Percentiles rank a stretch among this genome's conserved stretches.
Evolutionary conservation across 2,797 vertebrate species (phyloP).

Genomic region (Phrynocephalus vlangalii): DNA sequence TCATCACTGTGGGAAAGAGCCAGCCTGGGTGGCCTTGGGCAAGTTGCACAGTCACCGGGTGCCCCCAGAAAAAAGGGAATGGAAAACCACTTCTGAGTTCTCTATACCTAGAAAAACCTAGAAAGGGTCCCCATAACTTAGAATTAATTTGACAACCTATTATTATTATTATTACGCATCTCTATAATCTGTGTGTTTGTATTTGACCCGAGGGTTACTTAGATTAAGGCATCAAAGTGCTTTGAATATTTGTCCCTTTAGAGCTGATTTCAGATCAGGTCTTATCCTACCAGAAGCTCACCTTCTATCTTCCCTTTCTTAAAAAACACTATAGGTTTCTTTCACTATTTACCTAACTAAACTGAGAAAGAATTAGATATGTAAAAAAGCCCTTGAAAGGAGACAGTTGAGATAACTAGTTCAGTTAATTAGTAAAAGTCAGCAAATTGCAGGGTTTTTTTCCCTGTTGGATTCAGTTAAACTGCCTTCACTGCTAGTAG

Average conservation of each 20-base stretch:
- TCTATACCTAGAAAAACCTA: too few species aligned
- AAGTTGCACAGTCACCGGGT: too few species aligned
- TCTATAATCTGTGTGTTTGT: background rate
- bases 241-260: background rate
- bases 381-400: background rate
- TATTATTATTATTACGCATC: too few species aligned
- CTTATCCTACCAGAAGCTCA: background rate
- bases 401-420: background rate
- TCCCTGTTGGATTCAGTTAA: background rate
- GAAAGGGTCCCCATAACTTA: too few species aligned
- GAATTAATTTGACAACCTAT: too few species aligned
- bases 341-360: slow-evolving; percentile 10
- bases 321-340: background rate
- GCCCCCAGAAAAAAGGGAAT: too few species aligned
- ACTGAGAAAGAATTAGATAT: background rate
- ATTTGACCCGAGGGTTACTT: background rate
- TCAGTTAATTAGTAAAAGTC: background rate
- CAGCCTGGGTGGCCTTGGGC: too few species aligned
- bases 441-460: background rate
- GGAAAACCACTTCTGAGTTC: too few species aligned
- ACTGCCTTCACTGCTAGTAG: too few species aligned
- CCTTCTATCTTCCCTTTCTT: background rate
- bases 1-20: too few species aligned
- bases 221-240: background rate
- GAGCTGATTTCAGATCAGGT: background rate